Conservation (phyloP, 2,113 vertebrate genomes). For the Poeciliopsis turrubarensis region DNA sequence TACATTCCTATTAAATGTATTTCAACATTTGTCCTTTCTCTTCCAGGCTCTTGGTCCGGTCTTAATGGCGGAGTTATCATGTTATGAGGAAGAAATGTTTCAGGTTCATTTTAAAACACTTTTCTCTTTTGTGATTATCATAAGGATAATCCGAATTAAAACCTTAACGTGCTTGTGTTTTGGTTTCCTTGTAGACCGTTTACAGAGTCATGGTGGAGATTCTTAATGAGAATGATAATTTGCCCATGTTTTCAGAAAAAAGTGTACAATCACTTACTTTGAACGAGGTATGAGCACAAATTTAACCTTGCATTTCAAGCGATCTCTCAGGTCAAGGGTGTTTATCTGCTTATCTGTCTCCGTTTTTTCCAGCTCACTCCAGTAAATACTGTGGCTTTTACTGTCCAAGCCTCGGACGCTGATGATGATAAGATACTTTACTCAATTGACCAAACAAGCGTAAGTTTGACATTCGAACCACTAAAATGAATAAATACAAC, state of each 20-base stretch:
- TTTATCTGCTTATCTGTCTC: neutral
- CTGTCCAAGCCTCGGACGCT: constrained; percentile 79
- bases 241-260: constrained; percentile 77
- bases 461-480: constrained; percentile 53
- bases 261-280: constrained; percentile 65
- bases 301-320: neutral
- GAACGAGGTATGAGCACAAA: constrained; percentile 78
- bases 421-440: constrained; percentile 84
- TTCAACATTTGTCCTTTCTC: neutral
- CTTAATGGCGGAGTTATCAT: constrained; percentile 71
- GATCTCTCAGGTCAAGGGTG: neutral
- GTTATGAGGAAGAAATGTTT: constrained; percentile 69
- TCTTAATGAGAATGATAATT: constrained; percentile 85
- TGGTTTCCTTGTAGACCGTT: constrained; percentile 60
- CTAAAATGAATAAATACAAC: neutral
- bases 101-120: constrained; percentile 57
- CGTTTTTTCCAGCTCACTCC: constrained; percentile 73
- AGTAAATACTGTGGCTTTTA: constrained; percentile 82
- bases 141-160: neutral
- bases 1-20: neutral
- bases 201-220: constrained; percentile 83
- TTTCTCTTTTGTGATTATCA: neutral
- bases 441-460: constrained; percentile 78
- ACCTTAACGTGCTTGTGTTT: neutral
- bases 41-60: constrained; percentile 70